Percentiles rank a stretch among this genome's conserved stretches.
These are phyloP conservation scores for Platichthys flesus DNA, from an alignment of 2,113 vertebrate genomes.

Conservation along the genomic window DNA sequence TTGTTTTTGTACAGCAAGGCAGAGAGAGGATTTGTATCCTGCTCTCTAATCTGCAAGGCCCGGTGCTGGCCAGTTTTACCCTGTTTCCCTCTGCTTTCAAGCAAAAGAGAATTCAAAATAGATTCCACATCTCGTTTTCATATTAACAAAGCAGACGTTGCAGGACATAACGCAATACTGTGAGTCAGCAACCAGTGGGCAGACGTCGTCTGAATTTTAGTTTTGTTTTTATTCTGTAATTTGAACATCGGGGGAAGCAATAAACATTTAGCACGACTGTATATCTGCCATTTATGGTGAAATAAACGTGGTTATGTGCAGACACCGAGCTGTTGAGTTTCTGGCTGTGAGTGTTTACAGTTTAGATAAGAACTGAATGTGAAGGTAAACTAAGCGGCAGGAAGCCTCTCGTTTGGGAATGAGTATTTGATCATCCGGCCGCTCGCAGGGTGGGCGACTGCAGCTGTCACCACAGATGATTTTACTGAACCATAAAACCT, in stretches of 20 bases:
- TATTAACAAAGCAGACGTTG: background rate
- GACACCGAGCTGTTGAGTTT: background rate
- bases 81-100: background rate
- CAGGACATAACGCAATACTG: constrained; percentile 2
- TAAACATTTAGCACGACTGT: background rate
- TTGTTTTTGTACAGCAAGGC: background rate
- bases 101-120: background rate
- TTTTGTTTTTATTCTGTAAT: constrained; percentile 10
- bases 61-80: background rate
- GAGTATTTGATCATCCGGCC: background rate
- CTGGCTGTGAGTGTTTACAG: constrained; percentile 10
- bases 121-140: constrained; percentile 1
- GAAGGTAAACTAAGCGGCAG: constrained; percentile 37
- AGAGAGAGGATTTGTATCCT: background rate
- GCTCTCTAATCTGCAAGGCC: background rate
- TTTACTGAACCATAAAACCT: background rate
- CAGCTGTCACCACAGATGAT: background rate
- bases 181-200: constrained; percentile 13
- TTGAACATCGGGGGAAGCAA: background rate
- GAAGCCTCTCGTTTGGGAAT: background rate
- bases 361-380: constrained; percentile 34
- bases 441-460: background rate
- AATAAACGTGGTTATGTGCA: constrained; percentile 19
- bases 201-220: background rate
- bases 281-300: constrained; percentile 30